Evolutionary conservation across 2,888 invertebrate species (phyloP), one percentile per base, ranked within the genome.

Genomic region (Polyploca ridens): DNA sequence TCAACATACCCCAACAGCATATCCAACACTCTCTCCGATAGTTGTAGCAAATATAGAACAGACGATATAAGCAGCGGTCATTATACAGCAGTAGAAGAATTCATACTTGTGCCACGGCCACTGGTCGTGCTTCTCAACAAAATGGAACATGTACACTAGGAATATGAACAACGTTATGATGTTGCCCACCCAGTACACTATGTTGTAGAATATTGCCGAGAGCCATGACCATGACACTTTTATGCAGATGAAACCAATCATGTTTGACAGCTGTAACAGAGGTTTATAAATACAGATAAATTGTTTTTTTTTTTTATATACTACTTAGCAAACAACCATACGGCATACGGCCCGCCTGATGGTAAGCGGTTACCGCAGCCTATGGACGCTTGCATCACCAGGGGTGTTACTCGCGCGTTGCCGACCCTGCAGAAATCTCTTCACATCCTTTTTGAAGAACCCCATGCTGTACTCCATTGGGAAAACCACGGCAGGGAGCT

Each of bases 41-140:
- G 96, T 95, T 2, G 96, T 95, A 5, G 96, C 96, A 66, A 98
- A 95, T 70, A 96, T 95, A 0, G 97, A 96, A 16, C 97, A 97
- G 62, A 97, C 95, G 62, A 98, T 93, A 81, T 97, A 98, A 35
- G 96, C 95, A 16, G 96, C 82, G 0, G 95, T 91, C 96, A 97
- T 96, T 0, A 96, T 69, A 0, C 92, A 93, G 81, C 97, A 97
- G 89, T 95, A 98, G 62, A 95, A 91, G 75, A 97, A 95, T 90
- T 98, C 98, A 73, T 96, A 95, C 87, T 97, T 97, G 54, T 97
- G 90, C 98, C 98, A 98, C 0, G 98, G 98, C 79, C 97, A 95
- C 77, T 95, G 95, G 82, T 96, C 96, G 72, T 96, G 95, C 84
- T 97, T 97, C 89, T 98, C 98, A 63, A 98, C 95, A 10, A 98